Conservation (phyloP, 1,140 invertebrate species). For the Ganaspis sp. region DNA sequence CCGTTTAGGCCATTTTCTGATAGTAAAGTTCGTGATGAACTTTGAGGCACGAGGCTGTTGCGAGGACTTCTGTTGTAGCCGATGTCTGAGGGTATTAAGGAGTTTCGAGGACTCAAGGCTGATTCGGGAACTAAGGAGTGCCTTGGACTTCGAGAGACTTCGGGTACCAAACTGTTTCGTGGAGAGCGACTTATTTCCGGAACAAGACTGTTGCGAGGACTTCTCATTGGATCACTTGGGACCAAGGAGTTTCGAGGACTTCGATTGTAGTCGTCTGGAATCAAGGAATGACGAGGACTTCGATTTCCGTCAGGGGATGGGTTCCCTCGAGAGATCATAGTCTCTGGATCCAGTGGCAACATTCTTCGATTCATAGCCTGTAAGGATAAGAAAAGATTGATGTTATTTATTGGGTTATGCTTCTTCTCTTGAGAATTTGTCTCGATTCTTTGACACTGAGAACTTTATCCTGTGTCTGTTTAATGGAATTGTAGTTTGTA, state of each 20-base stretch:
- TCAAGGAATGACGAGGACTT: constrained; percentile 76
- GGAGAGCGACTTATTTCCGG: constrained; percentile 73
- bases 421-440: not conserved
- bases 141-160: constrained; percentile 71
- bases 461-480: no score
- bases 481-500: no score
- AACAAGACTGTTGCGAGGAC: constrained; percentile 80
- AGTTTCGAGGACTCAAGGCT: constrained; percentile 73
- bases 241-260: constrained; percentile 79
- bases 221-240: constrained; percentile 71
- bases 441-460: no score
- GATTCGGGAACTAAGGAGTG: constrained; percentile 71
- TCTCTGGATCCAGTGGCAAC: constrained; percentile 68
- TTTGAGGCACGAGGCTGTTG: constrained; percentile 79
- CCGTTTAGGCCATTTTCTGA: constrained; percentile 60
- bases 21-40: constrained; percentile 55
- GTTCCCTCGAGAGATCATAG: constrained; percentile 60
- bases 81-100: constrained; percentile 73
- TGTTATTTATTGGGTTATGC: constrained; percentile 25
- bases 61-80: constrained; percentile 80
- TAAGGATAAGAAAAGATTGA: constrained; percentile 32
- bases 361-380: constrained; percentile 65
- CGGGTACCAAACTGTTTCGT: constrained; percentile 68
- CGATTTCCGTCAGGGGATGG: constrained; percentile 78
- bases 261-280: constrained; percentile 76